Percentiles rank a stretch among this genome's conserved stretches.
phyloP scores from a whole-genome alignment of 2,888 invertebrate species.

The Drosophila ustulata region DNA sequence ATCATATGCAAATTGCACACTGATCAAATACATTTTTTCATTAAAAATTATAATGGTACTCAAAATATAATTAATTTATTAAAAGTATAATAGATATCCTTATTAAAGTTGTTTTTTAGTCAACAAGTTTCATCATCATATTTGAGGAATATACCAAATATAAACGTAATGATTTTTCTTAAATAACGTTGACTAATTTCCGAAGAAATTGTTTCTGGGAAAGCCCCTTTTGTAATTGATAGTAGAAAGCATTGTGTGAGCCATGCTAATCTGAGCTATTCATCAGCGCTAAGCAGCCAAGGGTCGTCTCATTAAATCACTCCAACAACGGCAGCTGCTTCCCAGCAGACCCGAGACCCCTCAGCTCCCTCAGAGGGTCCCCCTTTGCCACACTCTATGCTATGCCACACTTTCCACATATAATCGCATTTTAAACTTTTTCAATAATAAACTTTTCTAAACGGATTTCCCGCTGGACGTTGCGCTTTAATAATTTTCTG shows the following conservation, averaged over 20 bases:
- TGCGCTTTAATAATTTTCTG: slow-evolving; percentile 73
- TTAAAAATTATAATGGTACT: too few species aligned
- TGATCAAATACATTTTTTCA: too few species aligned
- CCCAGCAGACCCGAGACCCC: slow-evolving; percentile 1
- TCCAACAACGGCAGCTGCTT: slow-evolving; percentile 57
- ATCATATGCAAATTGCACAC: too few species aligned
- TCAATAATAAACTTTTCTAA: slow-evolving; percentile 79
- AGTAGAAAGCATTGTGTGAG: slow-evolving; percentile 5
- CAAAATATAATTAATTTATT: too few species aligned
- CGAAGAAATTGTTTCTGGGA: neutral
- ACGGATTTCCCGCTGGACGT: slow-evolving; percentile 79
- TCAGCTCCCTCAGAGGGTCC: neutral
- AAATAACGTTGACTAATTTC: neutral
- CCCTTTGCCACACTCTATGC: neutral
- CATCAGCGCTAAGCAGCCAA: slow-evolving; percentile 45
- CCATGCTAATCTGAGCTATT: slow-evolving; percentile 54
- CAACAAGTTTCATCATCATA: too few species aligned
- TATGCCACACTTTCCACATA: slow-evolving; percentile 39
- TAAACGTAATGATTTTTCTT: too few species aligned
- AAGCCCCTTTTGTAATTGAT: neutral
- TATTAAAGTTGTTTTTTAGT: too few species aligned
- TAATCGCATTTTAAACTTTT: slow-evolving; percentile 80
- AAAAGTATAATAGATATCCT: too few species aligned
- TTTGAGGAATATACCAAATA: too few species aligned
- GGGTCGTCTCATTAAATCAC: slow-evolving; percentile 62